A percentile compares a stretch with the other conserved stretches of the same genome.
These are phyloP conservation scores for Cerceris rybyensis DNA, from an alignment of 2,888 invertebrate genomes.

Conservation along the genomic window DNA sequence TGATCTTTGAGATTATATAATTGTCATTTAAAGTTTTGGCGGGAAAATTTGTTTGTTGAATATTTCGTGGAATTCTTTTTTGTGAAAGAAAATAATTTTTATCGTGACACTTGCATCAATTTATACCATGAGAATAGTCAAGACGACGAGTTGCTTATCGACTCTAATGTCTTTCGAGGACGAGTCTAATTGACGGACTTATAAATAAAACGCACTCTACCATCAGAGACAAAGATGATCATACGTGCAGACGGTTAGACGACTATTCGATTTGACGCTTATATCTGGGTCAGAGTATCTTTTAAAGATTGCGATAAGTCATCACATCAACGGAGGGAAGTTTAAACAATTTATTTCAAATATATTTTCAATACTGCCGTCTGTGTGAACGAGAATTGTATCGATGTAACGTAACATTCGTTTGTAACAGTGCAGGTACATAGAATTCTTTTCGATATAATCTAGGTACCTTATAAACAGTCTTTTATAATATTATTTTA, in stretches of 20 bases:
- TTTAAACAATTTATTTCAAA: neutral
- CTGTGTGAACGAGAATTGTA: too few species aligned
- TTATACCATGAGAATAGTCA: conserved; percentile 40
- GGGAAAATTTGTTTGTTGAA: neutral
- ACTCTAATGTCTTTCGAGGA: conserved; percentile 74
- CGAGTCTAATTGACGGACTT: conserved; percentile 72
- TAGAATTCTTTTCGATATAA: too few species aligned
- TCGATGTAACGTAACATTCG: too few species aligned
- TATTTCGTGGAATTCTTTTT: neutral
- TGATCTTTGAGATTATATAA: neutral
- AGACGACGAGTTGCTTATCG: conserved; percentile 62
- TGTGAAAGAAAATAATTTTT: neutral
- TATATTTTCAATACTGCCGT: neutral
- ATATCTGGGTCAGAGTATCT: conserved; percentile 52
- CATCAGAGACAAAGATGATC: conserved; percentile 50
- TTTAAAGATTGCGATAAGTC: neutral
- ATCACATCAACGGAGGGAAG: neutral
- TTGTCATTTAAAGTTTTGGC: neutral
- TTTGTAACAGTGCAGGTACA: too few species aligned
- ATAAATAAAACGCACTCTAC: conserved; percentile 68
- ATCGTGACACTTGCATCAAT: neutral
- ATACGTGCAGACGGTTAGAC: conserved; percentile 56
- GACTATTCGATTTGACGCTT: conserved; percentile 43
- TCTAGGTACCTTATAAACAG: too few species aligned
- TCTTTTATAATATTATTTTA: too few species aligned